Evolutionary conservation across 2,797 vertebrate genomes (phyloP).

Genomic region (Spea hammondii): DNA sequence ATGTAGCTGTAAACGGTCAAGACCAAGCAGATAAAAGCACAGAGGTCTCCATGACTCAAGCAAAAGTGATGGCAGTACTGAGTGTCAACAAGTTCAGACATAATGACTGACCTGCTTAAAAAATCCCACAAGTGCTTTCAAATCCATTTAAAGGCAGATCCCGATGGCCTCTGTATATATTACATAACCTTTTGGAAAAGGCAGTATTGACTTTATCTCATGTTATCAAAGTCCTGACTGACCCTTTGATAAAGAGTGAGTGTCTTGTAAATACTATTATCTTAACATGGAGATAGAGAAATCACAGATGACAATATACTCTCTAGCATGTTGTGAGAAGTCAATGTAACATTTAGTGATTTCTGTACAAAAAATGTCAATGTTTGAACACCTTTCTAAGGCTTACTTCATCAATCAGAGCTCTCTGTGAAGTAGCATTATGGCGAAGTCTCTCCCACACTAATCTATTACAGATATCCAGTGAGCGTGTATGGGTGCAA

Average conservation of each 20-base stretch:
- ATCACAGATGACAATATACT: not conserved
- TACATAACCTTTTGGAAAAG: slow-evolving; percentile 9
- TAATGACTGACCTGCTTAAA: slow-evolving; percentile 8
- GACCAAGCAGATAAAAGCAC: slow-evolving; percentile 14
- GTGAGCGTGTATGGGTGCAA: too few species aligned
- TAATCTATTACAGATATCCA: too few species aligned
- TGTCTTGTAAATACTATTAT: slow-evolving; percentile 24
- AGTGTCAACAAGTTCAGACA: slow-evolving; percentile 5
- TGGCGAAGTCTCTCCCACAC: not conserved
- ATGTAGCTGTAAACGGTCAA: not conserved
- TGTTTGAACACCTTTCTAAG: not conserved
- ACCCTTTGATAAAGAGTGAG: slow-evolving; percentile 19
- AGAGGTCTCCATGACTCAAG: not conserved
- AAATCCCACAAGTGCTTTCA: slow-evolving; percentile 17
- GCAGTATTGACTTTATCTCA: slow-evolving; percentile 1
- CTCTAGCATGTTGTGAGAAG: not conserved
- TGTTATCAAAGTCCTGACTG: slow-evolving; percentile 10
- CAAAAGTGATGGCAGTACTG: not conserved
- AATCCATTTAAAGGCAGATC: slow-evolving; percentile 10
- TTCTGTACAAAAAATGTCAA: not conserved
- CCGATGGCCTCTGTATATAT: slow-evolving; percentile 5
- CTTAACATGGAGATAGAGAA: not conserved
- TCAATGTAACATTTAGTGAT: not conserved
- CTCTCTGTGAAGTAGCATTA: not conserved
- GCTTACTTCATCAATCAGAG: not conserved